Base-by-base conservation (phyloP, 2,797 vertebrate species). In the Ficedula albicollis region DNA sequence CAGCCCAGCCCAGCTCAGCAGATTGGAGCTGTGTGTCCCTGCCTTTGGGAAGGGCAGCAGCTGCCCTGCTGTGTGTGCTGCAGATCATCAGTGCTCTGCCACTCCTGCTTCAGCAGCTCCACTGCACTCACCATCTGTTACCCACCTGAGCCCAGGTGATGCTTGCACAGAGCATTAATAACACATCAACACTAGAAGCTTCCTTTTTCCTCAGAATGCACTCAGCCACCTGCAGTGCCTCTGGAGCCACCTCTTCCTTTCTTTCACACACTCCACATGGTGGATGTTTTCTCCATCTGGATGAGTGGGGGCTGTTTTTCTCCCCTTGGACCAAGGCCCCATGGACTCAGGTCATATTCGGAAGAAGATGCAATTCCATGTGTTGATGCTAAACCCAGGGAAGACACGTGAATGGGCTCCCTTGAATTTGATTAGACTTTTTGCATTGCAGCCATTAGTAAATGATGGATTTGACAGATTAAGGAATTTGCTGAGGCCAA, bases 141-240 rank as follows among this genome's bases (percentile, higher is more conserved):
- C 62, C 77, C 86, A 87, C 79, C 84, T 55, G 91, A 84, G 88
- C 34, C 8, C 15, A 80, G 59, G 79, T 67, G n/a, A 26, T 44
- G 83, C 73, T 92, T 67, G n/a, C 22, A 5, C 41, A 32, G 55
- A 72, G 25, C 73, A 46, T 75, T 56, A 75, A 32, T 68, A 68
- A 75, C 76, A 67, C 64, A 41, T 3, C 46, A 85, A 44, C 32
- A 12, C 20, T 10, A 11, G 56, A 52, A 67, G 38, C 59, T 83
- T 44, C n/a, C 21, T 56, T 52, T 56, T 80, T 15, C 48, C 59
- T 91, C 67, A 67, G 49, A 49, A 36, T 52, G 66, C 44, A 3
- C 44, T 81, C 72, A 60, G 20, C 49, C 72, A 85, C 62, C 81
- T 95, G 81, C 87, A 48, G 1, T 48, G 68, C 72, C 44, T 87